phyloP scores from a whole-genome alignment of 2,113 vertebrate species.

The Rhizomys pruinosus region DNA sequence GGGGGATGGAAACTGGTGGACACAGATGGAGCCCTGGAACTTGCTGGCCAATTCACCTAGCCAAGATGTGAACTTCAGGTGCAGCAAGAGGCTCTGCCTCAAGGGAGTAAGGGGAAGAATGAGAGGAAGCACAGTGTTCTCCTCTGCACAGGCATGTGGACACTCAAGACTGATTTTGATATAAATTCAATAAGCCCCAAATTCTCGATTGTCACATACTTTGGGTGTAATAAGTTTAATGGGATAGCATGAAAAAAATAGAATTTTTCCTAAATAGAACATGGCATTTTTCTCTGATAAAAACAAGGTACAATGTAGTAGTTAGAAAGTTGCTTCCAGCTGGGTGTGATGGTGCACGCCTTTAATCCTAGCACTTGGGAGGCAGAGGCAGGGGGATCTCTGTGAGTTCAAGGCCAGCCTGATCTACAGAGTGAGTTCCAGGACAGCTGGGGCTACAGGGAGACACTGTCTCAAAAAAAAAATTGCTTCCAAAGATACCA shows the following conservation, averaged over 20 bases:
- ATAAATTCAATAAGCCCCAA: background rate
- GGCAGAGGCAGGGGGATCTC: too few relatives aligned
- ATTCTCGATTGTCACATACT: background rate
- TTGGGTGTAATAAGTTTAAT: background rate
- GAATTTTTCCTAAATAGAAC: constrained; percentile 36
- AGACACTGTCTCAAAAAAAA: too few relatives aligned
- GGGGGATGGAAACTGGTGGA: background rate
- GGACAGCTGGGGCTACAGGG: too few relatives aligned
- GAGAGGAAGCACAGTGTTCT: background rate
- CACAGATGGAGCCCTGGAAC: background rate
- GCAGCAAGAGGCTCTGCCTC: background rate
- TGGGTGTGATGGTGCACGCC: too few relatives aligned
- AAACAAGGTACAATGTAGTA: background rate
- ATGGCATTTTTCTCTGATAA: background rate
- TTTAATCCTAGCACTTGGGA: too few relatives aligned
- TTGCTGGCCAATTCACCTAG: background rate
- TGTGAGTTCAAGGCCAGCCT: too few relatives aligned
- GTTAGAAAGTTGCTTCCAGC: too few relatives aligned
- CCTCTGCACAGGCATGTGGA: background rate
- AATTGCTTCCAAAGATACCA: background rate
- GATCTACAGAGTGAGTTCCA: too few relatives aligned
- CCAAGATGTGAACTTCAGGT: background rate
- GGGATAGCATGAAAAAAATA: background rate
- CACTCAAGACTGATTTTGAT: background rate
- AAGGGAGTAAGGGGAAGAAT: background rate